Evolutionary conservation across 2,888 invertebrate genomes (phyloP).

Genomic region (Phalera bucephala): DNA sequence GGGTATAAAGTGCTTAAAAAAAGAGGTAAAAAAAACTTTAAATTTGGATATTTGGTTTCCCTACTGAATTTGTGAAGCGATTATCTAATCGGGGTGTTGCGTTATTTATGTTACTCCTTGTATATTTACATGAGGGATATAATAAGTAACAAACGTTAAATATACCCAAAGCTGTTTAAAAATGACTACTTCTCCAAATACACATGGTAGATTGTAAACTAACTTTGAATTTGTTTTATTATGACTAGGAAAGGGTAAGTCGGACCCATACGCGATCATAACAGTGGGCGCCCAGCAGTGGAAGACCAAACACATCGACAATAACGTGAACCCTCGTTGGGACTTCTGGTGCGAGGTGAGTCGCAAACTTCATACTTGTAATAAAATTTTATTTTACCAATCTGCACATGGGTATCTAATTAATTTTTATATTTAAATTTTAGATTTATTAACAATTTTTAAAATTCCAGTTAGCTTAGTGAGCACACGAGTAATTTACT

Average conservation of each 20-base stretch:
- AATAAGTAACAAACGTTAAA: no score
- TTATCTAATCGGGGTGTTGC: no score
- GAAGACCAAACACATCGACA: constrained; percentile 96
- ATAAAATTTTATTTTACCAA: constrained; percentile 13
- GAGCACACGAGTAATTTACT: constrained; percentile 20
- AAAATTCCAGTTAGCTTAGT: constrained; percentile 26
- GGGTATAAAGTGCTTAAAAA: no score
- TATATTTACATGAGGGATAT: no score
- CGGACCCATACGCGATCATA: constrained; percentile 97
- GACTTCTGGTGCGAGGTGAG: constrained; percentile 98
- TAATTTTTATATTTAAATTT: constrained; percentile 11
- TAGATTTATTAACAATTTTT: constrained; percentile 17
- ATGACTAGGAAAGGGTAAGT: constrained; percentile 93
- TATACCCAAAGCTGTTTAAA: no score
- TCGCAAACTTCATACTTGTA: constrained; percentile 8
- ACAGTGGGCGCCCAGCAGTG: constrained; percentile 97
- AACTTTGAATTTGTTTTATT: no score
- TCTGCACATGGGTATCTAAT: constrained; percentile 25
- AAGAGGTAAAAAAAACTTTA: no score
- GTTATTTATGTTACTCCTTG: no score
- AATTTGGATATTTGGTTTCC: no score
- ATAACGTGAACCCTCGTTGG: constrained; percentile 97
- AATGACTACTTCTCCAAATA: no score
- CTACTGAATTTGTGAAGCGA: no score
- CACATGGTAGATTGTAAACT: no score